Conservation (phyloP, 2,113 vertebrate genomes). For the Isurus oxyrinchus region DNA sequence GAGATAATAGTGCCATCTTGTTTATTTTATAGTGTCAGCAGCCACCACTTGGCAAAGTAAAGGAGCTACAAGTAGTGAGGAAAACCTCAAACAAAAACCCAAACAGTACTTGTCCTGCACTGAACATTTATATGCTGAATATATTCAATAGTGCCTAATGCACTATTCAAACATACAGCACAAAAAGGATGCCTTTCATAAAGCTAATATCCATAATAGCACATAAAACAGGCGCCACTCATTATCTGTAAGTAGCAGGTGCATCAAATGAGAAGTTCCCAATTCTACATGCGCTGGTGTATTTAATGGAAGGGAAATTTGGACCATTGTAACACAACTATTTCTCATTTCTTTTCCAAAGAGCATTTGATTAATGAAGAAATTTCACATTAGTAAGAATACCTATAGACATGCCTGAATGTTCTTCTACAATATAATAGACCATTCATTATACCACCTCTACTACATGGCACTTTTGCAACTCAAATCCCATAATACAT, state of each 20-base stretch:
- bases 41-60: neutral
- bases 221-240: neutral
- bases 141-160: neutral
- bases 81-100: neutral
- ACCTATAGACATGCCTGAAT: neutral
- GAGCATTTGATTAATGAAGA: neutral
- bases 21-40: neutral
- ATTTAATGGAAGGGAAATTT: neutral
- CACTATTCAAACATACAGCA: neutral
- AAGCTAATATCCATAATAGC: neutral
- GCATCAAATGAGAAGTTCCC: neutral
- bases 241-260: neutral
- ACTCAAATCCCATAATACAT: neutral
- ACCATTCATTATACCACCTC: neutral
- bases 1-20: neutral
- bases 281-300: neutral
- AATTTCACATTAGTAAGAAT: neutral
- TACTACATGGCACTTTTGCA: neutral
- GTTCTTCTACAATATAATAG: neutral
- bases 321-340: neutral
- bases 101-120: too few species aligned
- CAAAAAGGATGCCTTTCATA: neutral
- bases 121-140: neutral
- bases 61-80: too few species aligned
- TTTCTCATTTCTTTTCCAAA: neutral